Evolutionary conservation across 2,888 invertebrate genomes (phyloP).

Genomic region (Himalopsyche kuldschensis): DNA sequence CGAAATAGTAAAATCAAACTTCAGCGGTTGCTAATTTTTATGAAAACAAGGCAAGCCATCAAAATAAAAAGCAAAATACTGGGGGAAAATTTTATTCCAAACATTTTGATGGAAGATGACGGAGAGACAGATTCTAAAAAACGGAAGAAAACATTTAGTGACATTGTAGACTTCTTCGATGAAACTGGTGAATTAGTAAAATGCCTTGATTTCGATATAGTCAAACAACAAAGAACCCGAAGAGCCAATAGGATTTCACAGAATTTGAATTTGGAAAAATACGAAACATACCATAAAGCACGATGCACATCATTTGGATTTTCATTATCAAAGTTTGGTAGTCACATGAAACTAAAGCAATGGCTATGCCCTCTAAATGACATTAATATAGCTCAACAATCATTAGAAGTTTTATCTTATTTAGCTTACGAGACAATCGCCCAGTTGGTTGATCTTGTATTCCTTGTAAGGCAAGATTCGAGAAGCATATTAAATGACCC

Average conservation of each 20-base stretch:
- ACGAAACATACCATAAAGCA: conserved; percentile 78
- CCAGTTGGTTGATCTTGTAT: conserved; percentile 81
- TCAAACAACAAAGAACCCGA: conserved; percentile 60
- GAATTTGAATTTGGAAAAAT: conserved; percentile 62
- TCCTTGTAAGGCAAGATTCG: conserved; percentile 77
- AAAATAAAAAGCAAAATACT: conserved; percentile 47
- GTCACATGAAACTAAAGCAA: conserved; percentile 60
- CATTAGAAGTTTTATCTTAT: conserved; percentile 79
- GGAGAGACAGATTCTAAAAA: conserved; percentile 56
- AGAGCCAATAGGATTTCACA: conserved; percentile 57
- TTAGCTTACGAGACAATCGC: conserved; percentile 90
- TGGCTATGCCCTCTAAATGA: conserved; percentile 69
- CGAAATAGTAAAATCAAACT: conserved; percentile 79
- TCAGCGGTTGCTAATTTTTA: conserved; percentile 73
- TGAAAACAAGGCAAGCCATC: conserved; percentile 61
- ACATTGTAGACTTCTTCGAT: conserved; percentile 59
- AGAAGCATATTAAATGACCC: conserved; percentile 70
- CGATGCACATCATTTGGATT: conserved; percentile 71
- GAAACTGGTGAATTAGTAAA: conserved; percentile 61
- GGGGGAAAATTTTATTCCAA: conserved; percentile 45
- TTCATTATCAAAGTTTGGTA: conserved; percentile 56
- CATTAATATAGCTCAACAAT: conserved; percentile 62
- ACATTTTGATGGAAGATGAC: conserved; percentile 55
- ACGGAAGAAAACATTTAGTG: conserved; percentile 52
- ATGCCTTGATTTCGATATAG: conserved; percentile 57